Percentiles rank a stretch among this genome's conserved stretches.
Conservation (phyloP, 2,888 invertebrate genomes). For the Lepas anatifera region DNA sequence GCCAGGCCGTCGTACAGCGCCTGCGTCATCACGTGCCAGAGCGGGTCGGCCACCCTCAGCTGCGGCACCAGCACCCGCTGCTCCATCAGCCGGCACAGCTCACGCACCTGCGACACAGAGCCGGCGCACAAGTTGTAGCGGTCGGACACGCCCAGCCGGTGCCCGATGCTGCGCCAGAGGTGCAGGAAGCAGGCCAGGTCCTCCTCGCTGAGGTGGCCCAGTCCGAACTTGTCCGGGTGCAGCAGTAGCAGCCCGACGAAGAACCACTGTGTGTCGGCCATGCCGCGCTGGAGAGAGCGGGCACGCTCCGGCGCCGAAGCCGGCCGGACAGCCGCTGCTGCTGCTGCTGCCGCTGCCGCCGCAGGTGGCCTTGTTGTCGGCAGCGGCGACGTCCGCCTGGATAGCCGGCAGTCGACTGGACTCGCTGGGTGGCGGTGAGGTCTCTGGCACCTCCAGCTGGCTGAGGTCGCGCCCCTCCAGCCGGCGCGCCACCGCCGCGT, state of each 20-base stretch:
- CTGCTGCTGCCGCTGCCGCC: conserved; percentile 8
- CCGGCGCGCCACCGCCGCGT: conserved; percentile 28
- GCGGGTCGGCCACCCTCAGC: conserved; percentile 11
- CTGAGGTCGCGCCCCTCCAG: conserved; percentile 38
- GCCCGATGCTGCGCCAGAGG: conserved; percentile 70
- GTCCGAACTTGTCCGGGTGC: conserved; percentile 48
- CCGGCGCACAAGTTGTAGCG: conserved; percentile 43
- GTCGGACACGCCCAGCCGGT: conserved; percentile 69
- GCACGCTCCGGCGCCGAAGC: too few species aligned
- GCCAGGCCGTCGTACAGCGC: conserved; percentile 12
- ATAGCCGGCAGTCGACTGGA: background rate
- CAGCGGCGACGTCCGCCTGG: background rate
- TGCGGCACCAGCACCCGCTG: conserved; percentile 14
- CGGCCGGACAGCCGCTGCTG: too few species aligned
- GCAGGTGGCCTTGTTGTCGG: conserved; percentile 15
- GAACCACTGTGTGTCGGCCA: conserved; percentile 42
- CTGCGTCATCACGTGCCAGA: conserved; percentile 19
- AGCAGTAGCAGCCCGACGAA: conserved; percentile 39
- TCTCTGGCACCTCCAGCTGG: conserved; percentile 18
- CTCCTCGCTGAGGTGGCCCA: conserved; percentile 44
- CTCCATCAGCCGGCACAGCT: conserved; percentile 18
- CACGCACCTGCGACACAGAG: conserved; percentile 28
- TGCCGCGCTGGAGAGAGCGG: conserved; percentile 25
- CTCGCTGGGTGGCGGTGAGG: conserved; percentile 9
- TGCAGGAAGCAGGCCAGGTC: conserved; percentile 66